Evolutionary conservation across 2,113 vertebrate species (phyloP).

Genomic region (Caranx ignobilis): DNA sequence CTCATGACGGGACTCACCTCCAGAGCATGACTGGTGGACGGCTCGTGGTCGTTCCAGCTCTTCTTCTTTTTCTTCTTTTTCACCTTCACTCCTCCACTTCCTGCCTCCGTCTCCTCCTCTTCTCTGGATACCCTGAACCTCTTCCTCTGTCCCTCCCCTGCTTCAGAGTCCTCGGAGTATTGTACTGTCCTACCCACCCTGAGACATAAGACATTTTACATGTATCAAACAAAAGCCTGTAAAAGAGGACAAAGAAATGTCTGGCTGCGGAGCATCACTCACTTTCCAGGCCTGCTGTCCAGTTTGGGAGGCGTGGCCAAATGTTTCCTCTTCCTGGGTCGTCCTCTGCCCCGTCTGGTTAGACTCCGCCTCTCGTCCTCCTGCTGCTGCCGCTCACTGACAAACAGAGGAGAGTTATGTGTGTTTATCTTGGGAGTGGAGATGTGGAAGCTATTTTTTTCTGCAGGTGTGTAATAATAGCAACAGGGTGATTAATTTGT

Average conservation of each 20-base stretch:
- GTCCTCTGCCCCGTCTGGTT: constrained; percentile 92
- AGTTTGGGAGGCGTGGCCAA: constrained; percentile 90
- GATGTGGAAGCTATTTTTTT: constrained; percentile 19
- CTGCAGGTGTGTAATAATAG: not conserved
- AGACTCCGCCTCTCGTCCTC: constrained; percentile 94
- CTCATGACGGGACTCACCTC: constrained; percentile 84
- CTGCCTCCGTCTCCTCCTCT: constrained; percentile 85
- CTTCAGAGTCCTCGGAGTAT: constrained; percentile 93
- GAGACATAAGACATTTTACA: constrained; percentile 19
- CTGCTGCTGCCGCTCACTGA: constrained; percentile 83
- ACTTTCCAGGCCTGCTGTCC: constrained; percentile 93
- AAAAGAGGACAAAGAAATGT: not conserved
- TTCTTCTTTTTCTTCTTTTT: constrained; percentile 87
- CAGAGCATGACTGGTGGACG: constrained; percentile 84
- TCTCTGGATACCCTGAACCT: constrained; percentile 86
- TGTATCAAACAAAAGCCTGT: too few relatives aligned
- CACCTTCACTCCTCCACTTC: constrained; percentile 74
- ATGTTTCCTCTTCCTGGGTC: constrained; percentile 96
- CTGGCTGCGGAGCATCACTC: constrained; percentile 59
- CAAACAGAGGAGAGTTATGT: not conserved
- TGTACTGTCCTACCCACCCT: constrained; percentile 90
- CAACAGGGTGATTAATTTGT: not conserved
- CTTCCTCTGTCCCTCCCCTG: constrained; percentile 89
- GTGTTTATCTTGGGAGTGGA: constrained; percentile 71
- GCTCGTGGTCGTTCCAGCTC: constrained; percentile 90